Base-by-base conservation (phyloP, 2,113 vertebrate species). In the Odontesthes bonariensis region DNA sequence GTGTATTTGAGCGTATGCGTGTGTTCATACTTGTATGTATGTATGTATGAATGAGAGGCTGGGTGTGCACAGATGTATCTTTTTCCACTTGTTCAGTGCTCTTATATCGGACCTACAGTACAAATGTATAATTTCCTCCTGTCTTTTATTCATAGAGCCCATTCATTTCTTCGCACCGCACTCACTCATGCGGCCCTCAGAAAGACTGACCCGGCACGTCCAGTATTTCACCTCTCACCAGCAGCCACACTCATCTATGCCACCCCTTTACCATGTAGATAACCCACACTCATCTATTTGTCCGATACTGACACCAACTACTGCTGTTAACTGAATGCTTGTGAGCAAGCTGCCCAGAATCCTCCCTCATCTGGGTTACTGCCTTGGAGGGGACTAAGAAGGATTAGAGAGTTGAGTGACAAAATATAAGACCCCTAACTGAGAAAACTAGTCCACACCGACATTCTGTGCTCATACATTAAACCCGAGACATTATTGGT, bases 91-190 rank as follows among this genome's bases (percentile, higher is more conserved):
- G 75, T 92, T 88, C 85, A 88, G 88, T 92, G 90, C 91, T 91
- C 88, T 92, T 91, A 91, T 88, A 83, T 89, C 68, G 86, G 86
- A 93, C 90, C 91, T 92, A 91, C 58, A 79, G 75, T 82, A 90
- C 82, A 88, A 74, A 81, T 56, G 57, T 70, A 89, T 87, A 52
- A 70, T 81, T 81, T 88, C 71, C 66, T 69, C 58, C 7, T 53
- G 49, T 73, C 67, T 76, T 80, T 80, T 67, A 80, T 83, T 80
- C 62, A 74, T 81, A 82, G 49, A 80, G 56, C 42, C 42, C 52
- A 27, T 77, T 74, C 35, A 54, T 81, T 80, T 82, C 59, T 52
- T 70, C 67, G 47, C 27, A 54, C 56, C 44, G 32, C 52, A 55
- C 35, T 86, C 64, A 79, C 56, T 77, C 69, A 11, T 62, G 65